Base-by-base conservation (phyloP, 37 sponge, comb jelly and placozoan species). In the Dysidea cf. avara region DNA sequence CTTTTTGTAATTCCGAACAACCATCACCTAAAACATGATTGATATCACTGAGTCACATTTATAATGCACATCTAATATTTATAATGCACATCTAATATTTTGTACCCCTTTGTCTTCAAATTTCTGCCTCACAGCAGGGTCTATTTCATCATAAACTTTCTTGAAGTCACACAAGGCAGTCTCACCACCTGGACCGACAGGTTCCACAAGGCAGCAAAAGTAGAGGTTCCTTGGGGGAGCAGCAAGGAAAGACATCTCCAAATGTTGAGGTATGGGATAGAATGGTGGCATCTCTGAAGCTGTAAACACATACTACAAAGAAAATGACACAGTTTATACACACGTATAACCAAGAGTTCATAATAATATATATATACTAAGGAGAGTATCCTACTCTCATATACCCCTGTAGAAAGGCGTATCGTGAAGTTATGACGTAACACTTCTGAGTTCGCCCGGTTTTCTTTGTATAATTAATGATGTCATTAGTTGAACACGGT, bases 221-320 rank as follows among this genome's bases (percentile, higher is more conserved):
- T 80, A 75, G 32, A 89, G 54, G 13, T 68, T 31, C 20, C 77
- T 49, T 1, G 90, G 90, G 13, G 90, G 85, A 26, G 71, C 43
- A 7, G 90, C 85, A 14, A 84, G 85, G 56, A 80, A 84, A 16
- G 85, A 55, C 90, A 89, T 84, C 77, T 89, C 90, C 12, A 84
- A 26, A 64, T 89, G 90, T 54, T 84, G 90, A 39, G 85, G 78
- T 61, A 89, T 83, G 36, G 81, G 81, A 43, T 58, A 84, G 75
- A 21, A 84, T 17, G 72, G 29, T 0, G 90, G 90, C 26, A 84
- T 63, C 72, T 89, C 90, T 24, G 84, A 79, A 4, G 90, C 85
- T 26, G 90, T 75, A 75, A 84, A 89, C 49, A 89, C 81, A 53
- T 64, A 70, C 87, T 80, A 37, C 18, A 28, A 2, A n/a, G n/a